Conservation (phyloP, 2,797 vertebrate genomes). For the Phoxinus dragarum region DNA sequence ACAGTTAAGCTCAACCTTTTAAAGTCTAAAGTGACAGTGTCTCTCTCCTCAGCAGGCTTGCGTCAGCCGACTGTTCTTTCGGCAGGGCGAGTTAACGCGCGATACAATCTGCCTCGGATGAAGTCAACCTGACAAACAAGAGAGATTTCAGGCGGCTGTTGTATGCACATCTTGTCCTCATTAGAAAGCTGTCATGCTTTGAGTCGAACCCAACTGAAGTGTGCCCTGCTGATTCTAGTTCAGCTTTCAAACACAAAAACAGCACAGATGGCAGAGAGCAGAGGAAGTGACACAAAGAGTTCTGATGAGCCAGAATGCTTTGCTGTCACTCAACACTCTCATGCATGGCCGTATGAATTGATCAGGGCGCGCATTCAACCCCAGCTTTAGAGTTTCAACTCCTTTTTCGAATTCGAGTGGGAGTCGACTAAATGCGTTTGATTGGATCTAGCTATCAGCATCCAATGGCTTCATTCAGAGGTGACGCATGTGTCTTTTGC, state of each 20-base stretch:
- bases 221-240: conserved; percentile 46
- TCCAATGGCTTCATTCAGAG: conserved; percentile 54
- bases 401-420: conserved; percentile 70
- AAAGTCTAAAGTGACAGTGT: not conserved
- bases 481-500: conserved; percentile 28
- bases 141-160: not conserved
- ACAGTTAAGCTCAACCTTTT: conserved; percentile 19
- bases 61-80: not conserved
- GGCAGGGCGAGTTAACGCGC: not conserved
- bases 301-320: conserved; percentile 79
- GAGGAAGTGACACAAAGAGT: conserved; percentile 78
- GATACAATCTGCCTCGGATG: not conserved
- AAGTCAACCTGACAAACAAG: conserved; percentile 3
- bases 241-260: conserved; percentile 52
- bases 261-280: conserved; percentile 70
- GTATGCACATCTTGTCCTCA: conserved; percentile 18
- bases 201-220: conserved; percentile 46
- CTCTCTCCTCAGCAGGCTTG: not conserved
- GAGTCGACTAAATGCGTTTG: conserved; percentile 70
- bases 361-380: conserved; percentile 60
- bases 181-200: conserved; percentile 25
- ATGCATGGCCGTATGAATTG: conserved; percentile 68
- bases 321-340: conserved; percentile 72
- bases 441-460: conserved; percentile 69
- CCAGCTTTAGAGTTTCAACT: conserved; percentile 60